Conservation (phyloP, 2,797 vertebrate species). For the Aulostomus chinensis region DNA sequence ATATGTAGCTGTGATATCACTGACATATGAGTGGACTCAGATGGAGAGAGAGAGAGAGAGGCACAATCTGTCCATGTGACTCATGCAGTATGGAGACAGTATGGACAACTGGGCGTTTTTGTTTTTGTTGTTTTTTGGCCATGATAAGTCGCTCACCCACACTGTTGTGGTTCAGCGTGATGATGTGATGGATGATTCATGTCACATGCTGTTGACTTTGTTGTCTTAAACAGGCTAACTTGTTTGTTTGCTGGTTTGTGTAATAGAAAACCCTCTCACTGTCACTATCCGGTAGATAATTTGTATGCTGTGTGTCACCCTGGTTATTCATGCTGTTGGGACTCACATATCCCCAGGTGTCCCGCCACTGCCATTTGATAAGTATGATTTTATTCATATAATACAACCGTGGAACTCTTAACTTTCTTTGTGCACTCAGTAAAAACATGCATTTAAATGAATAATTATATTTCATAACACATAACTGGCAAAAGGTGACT, state of each 20-base stretch:
- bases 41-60: conserved; percentile 58
- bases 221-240: neutral
- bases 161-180: conserved; percentile 22
- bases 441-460: conserved; percentile 55
- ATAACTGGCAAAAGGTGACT: conserved; percentile 10
- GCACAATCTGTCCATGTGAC: conserved; percentile 64
- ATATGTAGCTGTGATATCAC: conserved; percentile 48
- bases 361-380: conserved; percentile 3
- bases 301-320: conserved; percentile 11
- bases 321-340: conserved; percentile 31
- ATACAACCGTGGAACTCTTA: conserved; percentile 22
- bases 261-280: too few species aligned
- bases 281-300: conserved; percentile 16
- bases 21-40: conserved; percentile 65
- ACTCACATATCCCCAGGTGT: conserved; percentile 33
- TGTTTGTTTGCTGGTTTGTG: too few species aligned
- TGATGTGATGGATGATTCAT: neutral
- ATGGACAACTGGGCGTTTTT: conserved; percentile 33
- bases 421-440: conserved; percentile 6
- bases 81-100: conserved; percentile 55
- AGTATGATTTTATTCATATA: conserved; percentile 36
- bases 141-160: conserved; percentile 22
- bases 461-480: conserved; percentile 33
- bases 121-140: conserved; percentile 5
- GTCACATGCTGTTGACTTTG: neutral